phyloP scores from a whole-genome alignment of 2,797 vertebrate genomes.

The Petrocephalus schoutedeni region DNA sequence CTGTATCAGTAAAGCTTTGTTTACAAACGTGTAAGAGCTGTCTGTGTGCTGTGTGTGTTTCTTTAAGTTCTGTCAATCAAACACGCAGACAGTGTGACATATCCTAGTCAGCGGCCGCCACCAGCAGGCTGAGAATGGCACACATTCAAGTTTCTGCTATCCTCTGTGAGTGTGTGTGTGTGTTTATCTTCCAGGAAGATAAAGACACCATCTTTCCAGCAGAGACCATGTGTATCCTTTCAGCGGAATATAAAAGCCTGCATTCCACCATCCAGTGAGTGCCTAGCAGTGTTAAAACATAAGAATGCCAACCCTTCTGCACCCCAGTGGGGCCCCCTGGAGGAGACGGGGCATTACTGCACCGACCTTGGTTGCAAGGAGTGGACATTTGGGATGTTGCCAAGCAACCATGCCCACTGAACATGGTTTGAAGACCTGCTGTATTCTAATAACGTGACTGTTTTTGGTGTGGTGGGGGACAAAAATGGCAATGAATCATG shows the following conservation, averaged over 20 bases:
- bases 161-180: background rate
- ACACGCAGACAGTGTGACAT: background rate
- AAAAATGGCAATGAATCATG: background rate
- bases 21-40: slow-evolving; percentile 72
- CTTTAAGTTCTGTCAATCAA: background rate
- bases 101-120: background rate
- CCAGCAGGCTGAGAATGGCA: background rate
- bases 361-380: slow-evolving; percentile 23
- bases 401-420: slow-evolving; percentile 37
- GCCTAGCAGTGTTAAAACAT: background rate
- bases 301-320: background rate
- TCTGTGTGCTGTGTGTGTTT: slow-evolving; percentile 22
- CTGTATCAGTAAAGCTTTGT: slow-evolving; percentile 97
- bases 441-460: background rate
- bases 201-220: slow-evolving; percentile 5
- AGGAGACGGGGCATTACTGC: slow-evolving; percentile 38
- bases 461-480: background rate
- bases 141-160: background rate
- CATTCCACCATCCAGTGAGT: background rate
- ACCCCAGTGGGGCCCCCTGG: slow-evolving; percentile 48
- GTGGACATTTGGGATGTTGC: slow-evolving; percentile 43
- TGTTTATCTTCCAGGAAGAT: background rate
- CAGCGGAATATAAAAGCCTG: background rate
- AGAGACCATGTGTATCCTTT: background rate
- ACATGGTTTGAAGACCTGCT: slow-evolving; percentile 31